phyloP scores from a whole-genome alignment of 2,113 vertebrate genomes.

The Recurvirostra avosetta region DNA sequence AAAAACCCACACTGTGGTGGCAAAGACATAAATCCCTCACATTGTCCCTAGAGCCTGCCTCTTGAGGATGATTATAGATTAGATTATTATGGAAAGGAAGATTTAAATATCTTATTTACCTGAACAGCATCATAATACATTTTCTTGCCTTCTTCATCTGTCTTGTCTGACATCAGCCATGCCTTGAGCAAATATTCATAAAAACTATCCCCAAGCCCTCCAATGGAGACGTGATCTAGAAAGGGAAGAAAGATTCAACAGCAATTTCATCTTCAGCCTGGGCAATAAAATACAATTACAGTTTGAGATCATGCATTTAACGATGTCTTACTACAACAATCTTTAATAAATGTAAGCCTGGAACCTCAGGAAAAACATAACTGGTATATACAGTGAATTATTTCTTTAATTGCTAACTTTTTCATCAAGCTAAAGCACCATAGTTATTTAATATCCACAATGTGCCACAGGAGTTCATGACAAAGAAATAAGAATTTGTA shows the following conservation, averaged over 20 bases:
- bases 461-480: background rate
- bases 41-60: background rate
- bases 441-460: background rate
- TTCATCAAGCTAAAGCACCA: background rate
- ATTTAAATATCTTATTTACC: conserved; percentile 78
- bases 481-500: background rate
- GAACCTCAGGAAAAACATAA: background rate
- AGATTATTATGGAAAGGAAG: conserved; percentile 33
- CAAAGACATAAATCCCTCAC: background rate
- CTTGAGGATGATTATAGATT: conserved; percentile 19
- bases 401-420: background rate
- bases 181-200: conserved; percentile 99
- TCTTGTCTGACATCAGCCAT: conserved; percentile 97
- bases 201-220: conserved; percentile 96
- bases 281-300: conserved; percentile 34
- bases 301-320: conserved; percentile 1
- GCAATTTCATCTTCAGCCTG: conserved; percentile 40
- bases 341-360: background rate
- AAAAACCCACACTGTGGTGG: background rate
- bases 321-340: background rate
- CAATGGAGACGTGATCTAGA: conserved; percentile 95
- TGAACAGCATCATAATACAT: conserved; percentile 95
- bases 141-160: conserved; percentile 91
- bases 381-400: background rate
- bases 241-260: conserved; percentile 43